Evolutionary conservation across 2,113 vertebrate species (phyloP).

Genomic region (Calyptomena viridis): DNA sequence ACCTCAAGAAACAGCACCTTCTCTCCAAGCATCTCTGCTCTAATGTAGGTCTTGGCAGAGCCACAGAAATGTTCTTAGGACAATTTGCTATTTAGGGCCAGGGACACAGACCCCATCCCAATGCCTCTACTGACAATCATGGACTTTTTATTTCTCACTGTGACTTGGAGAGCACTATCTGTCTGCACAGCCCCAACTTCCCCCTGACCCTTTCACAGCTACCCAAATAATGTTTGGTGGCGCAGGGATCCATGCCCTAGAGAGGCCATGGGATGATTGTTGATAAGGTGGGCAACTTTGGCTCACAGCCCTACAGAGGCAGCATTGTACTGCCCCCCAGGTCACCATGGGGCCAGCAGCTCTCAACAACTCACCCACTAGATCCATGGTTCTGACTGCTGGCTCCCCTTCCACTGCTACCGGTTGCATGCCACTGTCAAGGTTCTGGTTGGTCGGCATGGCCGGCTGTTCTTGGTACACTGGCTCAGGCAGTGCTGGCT

Average conservation of each 20-base stretch:
- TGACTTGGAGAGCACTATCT: not conserved
- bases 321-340: rapidly evolving
- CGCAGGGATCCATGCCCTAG: not conserved
- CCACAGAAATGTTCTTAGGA: not conserved
- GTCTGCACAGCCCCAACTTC: not conserved
- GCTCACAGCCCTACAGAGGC: not conserved
- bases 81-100: not conserved
- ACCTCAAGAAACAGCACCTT: rapidly evolving
- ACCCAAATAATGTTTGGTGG: not conserved
- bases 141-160: not conserved
- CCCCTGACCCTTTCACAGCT: not conserved
- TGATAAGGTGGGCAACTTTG: not conserved
- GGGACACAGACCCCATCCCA: not conserved
- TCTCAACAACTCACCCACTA: not conserved
- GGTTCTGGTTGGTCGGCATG: not conserved
- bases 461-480: not conserved
- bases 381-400: not conserved
- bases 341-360: rapidly evolving
- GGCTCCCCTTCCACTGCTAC: not conserved
- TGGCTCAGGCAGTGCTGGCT: rapidly evolving
- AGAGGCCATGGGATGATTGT: rapidly evolving
- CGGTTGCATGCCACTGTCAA: not conserved
- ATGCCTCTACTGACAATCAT: not conserved
- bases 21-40: not conserved
- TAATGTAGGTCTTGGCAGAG: not conserved